Conservation (phyloP, 2,888 invertebrate species). For the Cremastinae sp. region DNA sequence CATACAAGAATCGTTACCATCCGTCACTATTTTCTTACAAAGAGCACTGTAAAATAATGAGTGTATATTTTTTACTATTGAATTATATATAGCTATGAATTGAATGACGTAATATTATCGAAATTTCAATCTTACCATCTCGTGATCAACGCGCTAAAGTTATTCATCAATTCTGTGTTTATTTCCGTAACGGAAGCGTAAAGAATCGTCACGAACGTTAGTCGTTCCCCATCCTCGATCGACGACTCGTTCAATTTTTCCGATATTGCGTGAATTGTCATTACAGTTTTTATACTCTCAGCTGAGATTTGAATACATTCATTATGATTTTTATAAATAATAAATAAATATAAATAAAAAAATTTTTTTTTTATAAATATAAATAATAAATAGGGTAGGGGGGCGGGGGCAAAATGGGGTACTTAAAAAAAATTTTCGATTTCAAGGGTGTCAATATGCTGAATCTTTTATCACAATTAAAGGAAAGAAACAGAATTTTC, state of each 20-base stretch:
- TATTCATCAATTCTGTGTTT: conserved; percentile 84
- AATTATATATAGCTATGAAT: not conserved
- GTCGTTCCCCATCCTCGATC: conserved; percentile 74
- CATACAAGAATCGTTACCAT: conserved; percentile 76
- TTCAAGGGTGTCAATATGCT: too few species aligned
- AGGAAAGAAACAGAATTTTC: too few species aligned
- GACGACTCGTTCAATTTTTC: conserved; percentile 77
- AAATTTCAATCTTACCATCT: conserved; percentile 68
- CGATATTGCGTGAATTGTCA: conserved; percentile 84
- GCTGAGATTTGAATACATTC: conserved; percentile 74
- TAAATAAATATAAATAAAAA: not conserved
- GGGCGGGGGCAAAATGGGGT: too few species aligned
- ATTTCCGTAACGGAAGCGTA: conserved; percentile 86
- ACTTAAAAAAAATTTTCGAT: too few species aligned
- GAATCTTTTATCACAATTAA: too few species aligned
- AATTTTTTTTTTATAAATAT: not conserved
- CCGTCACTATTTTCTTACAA: conserved; percentile 71
- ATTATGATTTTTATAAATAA: not conserved
- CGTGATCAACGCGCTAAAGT: conserved; percentile 62
- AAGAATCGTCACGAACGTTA: conserved; percentile 87
- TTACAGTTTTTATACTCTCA: conserved; percentile 81
- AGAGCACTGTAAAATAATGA: conserved; percentile 69
- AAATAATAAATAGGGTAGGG: too few species aligned
- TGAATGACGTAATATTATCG: too few species aligned
- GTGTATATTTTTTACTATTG: conserved; percentile 1